phyloP scores from a whole-genome alignment of 2,113 vertebrate species.

The Bagarius yarrelli region DNA sequence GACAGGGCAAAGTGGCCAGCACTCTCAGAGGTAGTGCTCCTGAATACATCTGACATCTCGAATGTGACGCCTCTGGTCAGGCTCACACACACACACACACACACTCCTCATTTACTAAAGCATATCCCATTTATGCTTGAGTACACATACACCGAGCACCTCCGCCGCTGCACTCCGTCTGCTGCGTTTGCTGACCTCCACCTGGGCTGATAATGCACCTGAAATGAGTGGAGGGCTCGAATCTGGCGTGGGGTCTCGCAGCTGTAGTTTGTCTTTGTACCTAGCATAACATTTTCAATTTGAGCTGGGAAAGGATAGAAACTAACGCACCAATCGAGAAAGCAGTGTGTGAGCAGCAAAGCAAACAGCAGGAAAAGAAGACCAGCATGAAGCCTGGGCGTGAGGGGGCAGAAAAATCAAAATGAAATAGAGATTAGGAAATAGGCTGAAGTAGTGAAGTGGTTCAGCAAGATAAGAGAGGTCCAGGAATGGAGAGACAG shows the following conservation, averaged over 20 bases:
- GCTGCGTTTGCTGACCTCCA: constrained; percentile 29
- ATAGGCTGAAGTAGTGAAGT: constrained; percentile 42
- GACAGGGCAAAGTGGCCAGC: constrained; percentile 34
- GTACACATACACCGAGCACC: background rate
- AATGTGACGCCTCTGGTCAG: constrained; percentile 21
- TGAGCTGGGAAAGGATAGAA: constrained; percentile 44
- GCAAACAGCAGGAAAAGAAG: constrained; percentile 38
- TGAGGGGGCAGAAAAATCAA: background rate
- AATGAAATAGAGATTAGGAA: constrained; percentile 42
- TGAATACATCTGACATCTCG: constrained; percentile 25
- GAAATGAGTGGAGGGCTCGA: constrained; percentile 36
- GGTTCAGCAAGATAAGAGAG: constrained; percentile 45
- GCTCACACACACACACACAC: background rate
- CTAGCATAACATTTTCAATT: constrained; percentile 42
- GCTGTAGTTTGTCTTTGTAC: constrained; percentile 28
- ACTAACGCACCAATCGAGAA: constrained; percentile 40
- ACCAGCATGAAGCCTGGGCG: constrained; percentile 16
- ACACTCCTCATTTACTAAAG: background rate
- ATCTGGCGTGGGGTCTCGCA: constrained; percentile 26
- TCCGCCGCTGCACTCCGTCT: background rate
- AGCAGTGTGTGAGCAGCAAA: constrained; percentile 26
- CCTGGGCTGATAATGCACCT: constrained; percentile 26
- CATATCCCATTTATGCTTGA: background rate
- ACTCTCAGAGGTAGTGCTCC: constrained; percentile 36
- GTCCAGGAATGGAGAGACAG: background rate